Percentiles rank a stretch among this genome's conserved stretches.
Evolutionary conservation across 1,140 invertebrate species (phyloP).

Genomic region (Drosophila mauritiana): DNA sequence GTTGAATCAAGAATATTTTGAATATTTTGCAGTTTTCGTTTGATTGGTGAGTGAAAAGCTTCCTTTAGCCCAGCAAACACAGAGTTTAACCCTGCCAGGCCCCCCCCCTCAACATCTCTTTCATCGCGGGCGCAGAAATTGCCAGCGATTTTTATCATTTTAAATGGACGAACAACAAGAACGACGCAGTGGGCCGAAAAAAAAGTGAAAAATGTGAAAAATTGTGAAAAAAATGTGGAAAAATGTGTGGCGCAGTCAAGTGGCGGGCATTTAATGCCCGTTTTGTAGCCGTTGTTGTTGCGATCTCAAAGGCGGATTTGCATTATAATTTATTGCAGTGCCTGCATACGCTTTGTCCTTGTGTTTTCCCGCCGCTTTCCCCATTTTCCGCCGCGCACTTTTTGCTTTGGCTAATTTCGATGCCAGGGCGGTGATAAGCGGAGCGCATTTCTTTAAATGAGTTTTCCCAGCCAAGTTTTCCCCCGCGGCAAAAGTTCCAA

Average conservation of each 20-base stretch:
- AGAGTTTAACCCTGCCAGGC: background rate
- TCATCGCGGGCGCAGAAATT: conserved; percentile 54
- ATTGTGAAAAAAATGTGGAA: background rate
- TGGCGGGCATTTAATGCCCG: conserved; percentile 61
- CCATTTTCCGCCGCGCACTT: conserved; percentile 19
- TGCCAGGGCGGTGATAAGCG: conserved; percentile 50
- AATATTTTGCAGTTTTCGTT: conserved; percentile 5
- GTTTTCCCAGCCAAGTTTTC: conserved; percentile 28
- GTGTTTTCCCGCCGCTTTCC: background rate
- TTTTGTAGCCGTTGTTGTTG: conserved; percentile 60
- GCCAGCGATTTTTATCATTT: conserved; percentile 76
- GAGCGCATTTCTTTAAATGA: conserved; percentile 61
- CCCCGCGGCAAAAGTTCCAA: background rate
- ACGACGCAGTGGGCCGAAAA: background rate
- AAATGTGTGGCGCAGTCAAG: conserved; percentile 47
- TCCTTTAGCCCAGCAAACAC: background rate
- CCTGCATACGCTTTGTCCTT: conserved; percentile 57
- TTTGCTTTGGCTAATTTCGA: conserved; percentile 68
- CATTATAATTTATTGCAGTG: conserved; percentile 78
- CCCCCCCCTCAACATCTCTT: background rate
- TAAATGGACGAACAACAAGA: conserved; percentile 66
- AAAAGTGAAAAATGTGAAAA: background rate
- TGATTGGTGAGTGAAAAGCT: conserved; percentile 45
- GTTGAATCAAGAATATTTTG: background rate
- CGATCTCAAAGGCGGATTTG: conserved; percentile 67